Conservation (phyloP, 2,797 vertebrate species). For the Momotus momota region DNA sequence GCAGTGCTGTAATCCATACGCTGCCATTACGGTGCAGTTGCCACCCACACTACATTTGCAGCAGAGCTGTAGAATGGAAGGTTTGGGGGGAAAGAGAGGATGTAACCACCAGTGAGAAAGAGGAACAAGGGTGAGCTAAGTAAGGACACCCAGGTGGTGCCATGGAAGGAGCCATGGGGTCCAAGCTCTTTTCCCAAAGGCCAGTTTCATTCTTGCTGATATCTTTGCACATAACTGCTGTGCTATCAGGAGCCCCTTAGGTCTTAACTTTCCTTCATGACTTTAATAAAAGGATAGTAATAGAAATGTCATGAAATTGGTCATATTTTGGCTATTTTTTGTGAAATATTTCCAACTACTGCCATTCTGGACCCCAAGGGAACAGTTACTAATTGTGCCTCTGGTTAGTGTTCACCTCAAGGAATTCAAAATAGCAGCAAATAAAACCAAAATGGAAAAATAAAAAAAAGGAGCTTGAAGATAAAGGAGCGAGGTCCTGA, state of each 20-base stretch:
- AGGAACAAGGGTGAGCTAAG: not conserved
- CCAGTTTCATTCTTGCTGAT: not conserved
- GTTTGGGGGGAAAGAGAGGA: not conserved
- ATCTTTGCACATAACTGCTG: not conserved
- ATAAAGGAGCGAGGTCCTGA: not conserved
- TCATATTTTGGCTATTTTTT: not conserved
- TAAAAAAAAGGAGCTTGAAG: not conserved
- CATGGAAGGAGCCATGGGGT: not conserved
- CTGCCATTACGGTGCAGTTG: not conserved
- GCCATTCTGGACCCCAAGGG: not conserved
- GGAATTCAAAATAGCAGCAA: slow-evolving; percentile 28
- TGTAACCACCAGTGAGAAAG: not conserved
- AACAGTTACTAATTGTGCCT: slow-evolving; percentile 12
- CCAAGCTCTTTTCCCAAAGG: not conserved
- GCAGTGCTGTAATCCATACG: not conserved
- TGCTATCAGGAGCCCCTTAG: not conserved
- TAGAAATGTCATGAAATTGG: not conserved
- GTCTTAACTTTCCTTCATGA: not conserved
- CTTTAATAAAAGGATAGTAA: not conserved
- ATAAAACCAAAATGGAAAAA: slow-evolving; percentile 6
- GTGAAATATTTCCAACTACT: not conserved
- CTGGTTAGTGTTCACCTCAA: not conserved
- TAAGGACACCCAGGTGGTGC: not conserved
- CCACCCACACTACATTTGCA: not conserved
- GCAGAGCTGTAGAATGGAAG: not conserved